Base-by-base conservation (phyloP, 2,113 vertebrate species). In the Myiozetetes cayanensis region DNA sequence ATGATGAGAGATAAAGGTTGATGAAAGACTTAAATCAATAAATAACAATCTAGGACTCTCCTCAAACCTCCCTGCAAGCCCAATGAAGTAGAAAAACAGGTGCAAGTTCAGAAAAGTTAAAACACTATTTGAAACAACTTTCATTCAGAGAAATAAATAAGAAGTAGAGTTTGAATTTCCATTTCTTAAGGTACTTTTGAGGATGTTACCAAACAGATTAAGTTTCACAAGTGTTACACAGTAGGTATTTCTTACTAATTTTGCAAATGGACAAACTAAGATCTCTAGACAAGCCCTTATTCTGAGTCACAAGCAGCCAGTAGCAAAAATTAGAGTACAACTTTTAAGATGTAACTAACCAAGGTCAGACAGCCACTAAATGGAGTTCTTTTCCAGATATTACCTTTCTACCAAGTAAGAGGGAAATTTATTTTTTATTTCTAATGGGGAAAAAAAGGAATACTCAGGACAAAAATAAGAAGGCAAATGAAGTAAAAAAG, bases 1-100 rank as follows among this genome's bases (percentile, higher is more conserved):
- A 86, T 68, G 84, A 83, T 50, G 82, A 94, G 73, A 96, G 90
- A 68, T 46, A 79, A 79, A 96, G 91, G 46, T 23, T 87, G 65
- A 65, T 71, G 61, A 89, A 90, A 61, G 75, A 79, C 49, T 92
- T 94, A 35, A 52, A 76, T 93, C 63, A 94, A 75, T 31, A 90
- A 79, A 85, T 39, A 91, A 91, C 35, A 27, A 76, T 12, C 33
- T 27, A 67, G 25, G 27, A 74, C 43, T 71, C 21, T 61, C 6
- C 62, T 23, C 9, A 95, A 82, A 47, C 14, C n/a, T 67, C 46
- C 46, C n/a, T 68, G 13, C 30, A 73, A 8, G 18, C 9, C 75
- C 67, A 46, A 33, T 43, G 55, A 67, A 79, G 49, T 4, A 88
- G 82, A 90, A 94, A 96, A 93, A 75, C n/a, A 6, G 21, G 16